Evolutionary conservation across 1,140 invertebrate genomes (phyloP).

Genomic region (Macrosteles quadrilineatus): DNA sequence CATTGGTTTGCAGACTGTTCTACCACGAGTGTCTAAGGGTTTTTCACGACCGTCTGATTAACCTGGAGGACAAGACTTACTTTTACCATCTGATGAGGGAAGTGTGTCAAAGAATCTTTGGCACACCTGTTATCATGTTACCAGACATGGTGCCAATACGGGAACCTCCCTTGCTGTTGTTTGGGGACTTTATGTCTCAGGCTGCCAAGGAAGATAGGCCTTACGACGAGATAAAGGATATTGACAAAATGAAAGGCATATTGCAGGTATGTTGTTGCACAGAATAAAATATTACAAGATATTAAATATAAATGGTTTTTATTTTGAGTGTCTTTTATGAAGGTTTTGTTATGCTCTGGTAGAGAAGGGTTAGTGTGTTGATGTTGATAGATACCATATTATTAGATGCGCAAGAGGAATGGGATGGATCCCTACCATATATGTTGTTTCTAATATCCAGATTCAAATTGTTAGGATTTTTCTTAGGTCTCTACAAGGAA

Average conservation of each 20-base stretch:
- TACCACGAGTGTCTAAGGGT: slow-evolving; percentile 88
- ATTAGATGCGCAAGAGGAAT: too few species aligned
- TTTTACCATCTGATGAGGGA: slow-evolving; percentile 70
- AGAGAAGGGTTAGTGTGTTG: too few species aligned
- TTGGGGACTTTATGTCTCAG: slow-evolving; percentile 85
- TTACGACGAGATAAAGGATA: slow-evolving; percentile 81
- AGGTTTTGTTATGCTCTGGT: too few species aligned
- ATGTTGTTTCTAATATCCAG: too few species aligned
- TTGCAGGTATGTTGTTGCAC: slow-evolving; percentile 60
- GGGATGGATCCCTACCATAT: too few species aligned
- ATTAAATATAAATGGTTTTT: slow-evolving; percentile 23
- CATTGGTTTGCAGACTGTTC: slow-evolving; percentile 73
- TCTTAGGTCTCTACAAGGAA: too few species aligned
- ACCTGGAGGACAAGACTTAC: slow-evolving; percentile 74
- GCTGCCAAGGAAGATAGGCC: slow-evolving; percentile 70
- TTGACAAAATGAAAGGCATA: slow-evolving; percentile 70
- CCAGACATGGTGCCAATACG: slow-evolving; percentile 51
- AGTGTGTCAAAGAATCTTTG: slow-evolving; percentile 63
- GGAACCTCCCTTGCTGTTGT: slow-evolving; percentile 70
- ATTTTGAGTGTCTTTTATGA: too few species aligned
- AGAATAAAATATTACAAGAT: neutral
- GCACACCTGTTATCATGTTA: slow-evolving; percentile 63
- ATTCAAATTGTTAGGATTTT: too few species aligned
- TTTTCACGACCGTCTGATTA: slow-evolving; percentile 87
- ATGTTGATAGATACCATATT: too few species aligned